phyloP scores from a whole-genome alignment of 2,888 invertebrate genomes.

The Lutraria lutraria region DNA sequence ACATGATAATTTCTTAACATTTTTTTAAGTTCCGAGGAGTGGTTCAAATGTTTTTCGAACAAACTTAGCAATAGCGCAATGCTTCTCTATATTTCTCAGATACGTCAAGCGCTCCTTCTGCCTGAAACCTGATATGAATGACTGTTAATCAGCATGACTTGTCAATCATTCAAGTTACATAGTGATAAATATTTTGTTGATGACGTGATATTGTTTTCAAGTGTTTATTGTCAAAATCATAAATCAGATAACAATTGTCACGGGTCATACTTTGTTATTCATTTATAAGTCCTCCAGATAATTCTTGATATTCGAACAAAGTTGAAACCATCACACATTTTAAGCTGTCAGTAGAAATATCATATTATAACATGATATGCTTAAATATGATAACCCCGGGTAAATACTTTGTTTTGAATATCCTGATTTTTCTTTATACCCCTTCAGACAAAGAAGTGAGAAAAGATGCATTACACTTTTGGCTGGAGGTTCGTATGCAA shows the following conservation, averaged over 20 bases:
- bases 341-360: background rate
- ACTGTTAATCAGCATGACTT: background rate
- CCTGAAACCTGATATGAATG: background rate
- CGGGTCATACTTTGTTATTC: background rate
- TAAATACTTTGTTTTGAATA: background rate
- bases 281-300: background rate
- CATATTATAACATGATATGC: background rate
- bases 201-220: background rate
- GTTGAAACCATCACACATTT: background rate
- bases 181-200: background rate
- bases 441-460: conserved; percentile 18
- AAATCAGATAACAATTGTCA: background rate
- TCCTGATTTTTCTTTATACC: background rate
- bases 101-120: too few relatives aligned
- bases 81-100: too few relatives aligned
- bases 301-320: background rate
- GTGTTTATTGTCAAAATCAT: background rate
- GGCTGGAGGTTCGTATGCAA: conserved; percentile 6
- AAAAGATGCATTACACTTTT: conserved; percentile 24
- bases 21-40: too few relatives aligned
- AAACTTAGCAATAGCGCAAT: too few relatives aligned
- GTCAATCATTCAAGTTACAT: background rate
- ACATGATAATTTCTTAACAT: too few relatives aligned
- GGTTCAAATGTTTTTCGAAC: too few relatives aligned
- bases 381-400: background rate